A percentile compares a stretch with the other conserved stretches of the same genome.
These are phyloP conservation scores for Noctua janthe DNA, from an alignment of 2,888 invertebrate species.

Conservation along the genomic window DNA sequence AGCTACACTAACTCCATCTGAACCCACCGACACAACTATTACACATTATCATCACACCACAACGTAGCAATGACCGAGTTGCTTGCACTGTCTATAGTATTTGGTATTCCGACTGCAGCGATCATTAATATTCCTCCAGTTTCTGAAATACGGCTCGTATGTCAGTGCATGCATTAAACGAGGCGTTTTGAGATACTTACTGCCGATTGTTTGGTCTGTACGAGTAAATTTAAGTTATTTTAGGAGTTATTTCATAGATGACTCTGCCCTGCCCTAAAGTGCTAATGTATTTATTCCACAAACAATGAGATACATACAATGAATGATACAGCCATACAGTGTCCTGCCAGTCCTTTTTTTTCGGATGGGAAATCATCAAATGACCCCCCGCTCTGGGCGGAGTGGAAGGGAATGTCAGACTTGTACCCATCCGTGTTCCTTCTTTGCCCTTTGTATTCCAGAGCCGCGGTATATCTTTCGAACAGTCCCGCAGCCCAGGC, in stretches of 20 bases:
- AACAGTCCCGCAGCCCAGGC: too few species aligned
- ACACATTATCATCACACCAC: constrained; percentile 57
- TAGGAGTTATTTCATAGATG: not conserved
- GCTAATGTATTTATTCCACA: not conserved
- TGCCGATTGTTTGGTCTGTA: not conserved
- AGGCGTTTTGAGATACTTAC: constrained; percentile 3
- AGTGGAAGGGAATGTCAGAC: too few species aligned
- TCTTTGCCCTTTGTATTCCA: too few species aligned
- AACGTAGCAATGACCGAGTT: constrained; percentile 74
- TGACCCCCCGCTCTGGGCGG: too few species aligned
- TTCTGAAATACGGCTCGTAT: constrained; percentile 40
- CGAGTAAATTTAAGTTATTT: not conserved
- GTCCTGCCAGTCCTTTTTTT: not conserved
- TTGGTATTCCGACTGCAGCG: constrained; percentile 52
- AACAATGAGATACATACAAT: not conserved
- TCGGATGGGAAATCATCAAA: too few species aligned
- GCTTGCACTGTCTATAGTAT: constrained; percentile 37
- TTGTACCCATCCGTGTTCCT: too few species aligned
- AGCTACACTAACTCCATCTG: constrained; percentile 1
- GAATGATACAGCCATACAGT: not conserved
- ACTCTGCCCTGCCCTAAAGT: not conserved
- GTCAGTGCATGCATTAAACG: constrained; percentile 24
- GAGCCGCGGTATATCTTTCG: too few species aligned
- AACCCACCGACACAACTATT: constrained; percentile 22
- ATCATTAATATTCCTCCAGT: constrained; percentile 57